Conservation (phyloP, 2,888 invertebrate species). For the Anthrax anthrax region DNA sequence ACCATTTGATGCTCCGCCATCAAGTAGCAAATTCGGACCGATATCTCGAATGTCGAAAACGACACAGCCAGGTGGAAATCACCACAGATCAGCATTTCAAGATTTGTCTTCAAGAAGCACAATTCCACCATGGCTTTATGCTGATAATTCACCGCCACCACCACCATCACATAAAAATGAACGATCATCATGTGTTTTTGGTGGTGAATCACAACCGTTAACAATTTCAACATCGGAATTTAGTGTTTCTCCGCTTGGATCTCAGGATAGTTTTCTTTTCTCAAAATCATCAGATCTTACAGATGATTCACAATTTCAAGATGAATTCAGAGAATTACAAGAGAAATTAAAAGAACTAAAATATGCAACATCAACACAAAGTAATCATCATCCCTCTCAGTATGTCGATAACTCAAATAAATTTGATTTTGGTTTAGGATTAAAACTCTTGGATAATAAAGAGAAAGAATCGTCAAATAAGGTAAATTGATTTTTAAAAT, state of each 20-base stretch:
- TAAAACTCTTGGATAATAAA: slow-evolving; percentile 9
- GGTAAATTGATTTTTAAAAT: slow-evolving; percentile 5
- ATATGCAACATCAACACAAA: not conserved
- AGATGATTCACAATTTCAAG: slow-evolving; percentile 2
- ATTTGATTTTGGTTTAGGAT: slow-evolving; percentile 8
- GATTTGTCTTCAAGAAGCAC: not conserved
- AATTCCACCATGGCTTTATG: slow-evolving; percentile 7
- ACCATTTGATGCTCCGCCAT: slow-evolving; percentile 46
- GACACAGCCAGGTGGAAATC: not conserved
- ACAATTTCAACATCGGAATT: slow-evolving; percentile 6
- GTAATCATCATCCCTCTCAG: not conserved
- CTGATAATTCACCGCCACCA: slow-evolving; percentile 5
- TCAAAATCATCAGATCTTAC: slow-evolving; percentile 5
- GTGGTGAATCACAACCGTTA: not conserved
- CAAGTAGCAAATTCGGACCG: slow-evolving; percentile 51
- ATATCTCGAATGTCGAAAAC: slow-evolving; percentile 39
- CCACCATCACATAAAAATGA: slow-evolving; percentile 5
- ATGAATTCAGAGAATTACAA: slow-evolving; percentile 3
- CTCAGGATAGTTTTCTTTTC: slow-evolving; percentile 8
- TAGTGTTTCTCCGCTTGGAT: slow-evolving; percentile 2
- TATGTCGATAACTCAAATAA: slow-evolving; percentile 4
- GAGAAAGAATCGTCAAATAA: slow-evolving; percentile 7
- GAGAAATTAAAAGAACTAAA: slow-evolving; percentile 1
- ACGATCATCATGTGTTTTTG: slow-evolving; percentile 6
- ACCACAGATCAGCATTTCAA: not conserved